These are phyloP conservation scores for Mamestra configurata DNA, from an alignment of 1,140 invertebrate genomes.

Conservation along the genomic window DNA sequence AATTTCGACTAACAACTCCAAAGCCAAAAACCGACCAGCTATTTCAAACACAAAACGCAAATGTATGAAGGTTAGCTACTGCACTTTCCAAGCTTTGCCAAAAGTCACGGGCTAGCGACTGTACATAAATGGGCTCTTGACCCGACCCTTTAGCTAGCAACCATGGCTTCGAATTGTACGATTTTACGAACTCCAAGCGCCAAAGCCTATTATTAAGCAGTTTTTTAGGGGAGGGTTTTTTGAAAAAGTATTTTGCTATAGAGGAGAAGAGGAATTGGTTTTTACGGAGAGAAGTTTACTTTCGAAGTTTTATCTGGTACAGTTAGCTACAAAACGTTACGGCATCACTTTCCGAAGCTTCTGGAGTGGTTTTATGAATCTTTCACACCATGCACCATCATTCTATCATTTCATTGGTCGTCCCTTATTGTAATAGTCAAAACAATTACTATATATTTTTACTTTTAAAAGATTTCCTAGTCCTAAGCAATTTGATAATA, in stretches of 20 bases:
- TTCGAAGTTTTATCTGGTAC: neutral
- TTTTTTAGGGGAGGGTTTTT: neutral
- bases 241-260: neutral
- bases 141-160: neutral
- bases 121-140: neutral
- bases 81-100: neutral
- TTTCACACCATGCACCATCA: too few relatives aligned
- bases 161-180: neutral
- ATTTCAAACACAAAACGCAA: neutral
- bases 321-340: neutral
- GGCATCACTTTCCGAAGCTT: too few relatives aligned
- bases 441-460: too few relatives aligned
- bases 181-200: slow-evolving; percentile 1
- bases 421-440: too few relatives aligned
- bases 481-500: too few relatives aligned
- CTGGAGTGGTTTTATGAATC: too few relatives aligned
- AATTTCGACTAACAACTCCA: neutral
- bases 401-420: too few relatives aligned
- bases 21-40: neutral
- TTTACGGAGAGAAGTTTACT: neutral
- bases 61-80: neutral
- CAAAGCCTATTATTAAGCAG: neutral
- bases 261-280: too few relatives aligned
- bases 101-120: neutral
- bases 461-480: too few relatives aligned